Base-by-base conservation (phyloP, 2,113 vertebrate species). In the Laticauda laticaudata region DNA sequence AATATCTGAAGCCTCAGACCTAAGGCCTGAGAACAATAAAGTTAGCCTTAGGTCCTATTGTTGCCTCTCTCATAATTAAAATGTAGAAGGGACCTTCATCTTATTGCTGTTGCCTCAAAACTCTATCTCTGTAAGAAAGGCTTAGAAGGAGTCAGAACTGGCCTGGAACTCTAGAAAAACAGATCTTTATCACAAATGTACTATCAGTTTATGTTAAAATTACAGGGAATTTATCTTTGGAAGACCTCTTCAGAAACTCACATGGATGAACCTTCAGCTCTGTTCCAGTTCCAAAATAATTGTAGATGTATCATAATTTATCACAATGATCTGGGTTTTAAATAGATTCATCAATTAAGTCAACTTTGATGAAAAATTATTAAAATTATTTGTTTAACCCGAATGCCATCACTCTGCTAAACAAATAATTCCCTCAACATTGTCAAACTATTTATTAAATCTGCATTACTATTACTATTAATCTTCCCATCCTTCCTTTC, bases 241-340 rank as follows among this genome's bases (percentile, higher is more conserved):
- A 69, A 48, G 20, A 21, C 20, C 23, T 34, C 34, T 88, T 39
- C 5, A 87, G 26, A 88, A 59, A 64, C 87, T 94, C 88, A 91
- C 39, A 51, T 51, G 93, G 75, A 88, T 87, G 91, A 93, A 91
- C 90, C 92, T 94, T 90, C 89, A 54, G 3, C 54, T 54, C 3
- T 15, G 54, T 54, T 54, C 54, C 54, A 54, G 14, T 54, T 54
- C 54, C 69, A 12, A 3, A 0, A 12, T 14, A 0, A 39, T n/a
- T 75, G 15, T 64, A 48, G 89, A 51, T 14, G 55, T 8, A 26
- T 90, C 90, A 87, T n/a, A n/a, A 57, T 8, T 53, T 69, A 39
- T 29, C 64, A 57, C 24, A 55, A 34, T 55, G 24, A 55, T 39
- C 45, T 14, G 69, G 39, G 14, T 48, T 61, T 85, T 91, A 57